Evolutionary conservation across 1,140 invertebrate genomes (phyloP).

Genomic region (Drosophila murphyi): DNA sequence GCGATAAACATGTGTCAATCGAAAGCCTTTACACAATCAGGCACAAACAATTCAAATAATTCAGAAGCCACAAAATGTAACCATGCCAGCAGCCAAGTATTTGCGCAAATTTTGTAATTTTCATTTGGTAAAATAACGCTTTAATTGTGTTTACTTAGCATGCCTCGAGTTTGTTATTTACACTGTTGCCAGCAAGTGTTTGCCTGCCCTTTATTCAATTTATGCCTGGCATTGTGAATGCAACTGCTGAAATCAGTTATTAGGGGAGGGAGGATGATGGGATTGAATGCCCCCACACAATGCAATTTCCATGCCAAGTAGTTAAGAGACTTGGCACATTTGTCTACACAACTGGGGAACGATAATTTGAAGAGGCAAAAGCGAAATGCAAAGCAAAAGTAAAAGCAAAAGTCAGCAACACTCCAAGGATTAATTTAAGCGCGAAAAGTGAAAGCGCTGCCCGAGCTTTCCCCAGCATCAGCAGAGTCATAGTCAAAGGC

Average conservation of each 20-base stretch:
- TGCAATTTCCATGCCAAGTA: constrained; percentile 51
- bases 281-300: constrained; percentile 1
- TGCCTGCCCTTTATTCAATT: constrained; percentile 2
- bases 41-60: constrained; percentile 13
- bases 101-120: background rate
- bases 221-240: constrained; percentile 21
- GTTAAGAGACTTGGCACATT: constrained; percentile 52
- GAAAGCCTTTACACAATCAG: constrained; percentile 2
- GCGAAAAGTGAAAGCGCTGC: constrained; percentile 67
- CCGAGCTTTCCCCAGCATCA: constrained; percentile 28
- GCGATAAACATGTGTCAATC: constrained; percentile 10
- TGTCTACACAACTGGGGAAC: constrained; percentile 67
- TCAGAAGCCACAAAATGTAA: background rate
- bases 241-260: constrained; percentile 33
- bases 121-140: background rate
- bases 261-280: constrained; percentile 3
- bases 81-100: background rate
- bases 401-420: constrained; percentile 37
- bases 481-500: constrained; percentile 38
- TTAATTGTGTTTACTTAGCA: background rate
- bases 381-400: constrained; percentile 23
- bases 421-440: constrained; percentile 70
- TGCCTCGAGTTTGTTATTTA: background rate
- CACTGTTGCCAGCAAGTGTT: background rate
- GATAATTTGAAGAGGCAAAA: constrained; percentile 65